These are phyloP conservation scores for Erpornis zantholeuca DNA, from an alignment of 2,113 vertebrate genomes.

Conservation along the genomic window DNA sequence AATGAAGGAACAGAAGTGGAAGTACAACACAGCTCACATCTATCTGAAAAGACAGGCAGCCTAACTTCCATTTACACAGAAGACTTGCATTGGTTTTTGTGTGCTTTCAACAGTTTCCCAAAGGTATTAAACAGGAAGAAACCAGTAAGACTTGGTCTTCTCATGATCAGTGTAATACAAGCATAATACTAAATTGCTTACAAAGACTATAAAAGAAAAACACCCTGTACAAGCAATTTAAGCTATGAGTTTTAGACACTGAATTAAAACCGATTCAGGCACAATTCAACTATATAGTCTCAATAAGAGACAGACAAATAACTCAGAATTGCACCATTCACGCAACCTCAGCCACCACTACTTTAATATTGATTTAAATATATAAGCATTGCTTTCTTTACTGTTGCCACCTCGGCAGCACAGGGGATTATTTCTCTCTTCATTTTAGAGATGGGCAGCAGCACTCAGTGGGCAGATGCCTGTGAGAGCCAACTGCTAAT, in stretches of 20 bases:
- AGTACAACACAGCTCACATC: not conserved
- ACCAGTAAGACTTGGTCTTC: not conserved
- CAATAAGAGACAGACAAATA: not conserved
- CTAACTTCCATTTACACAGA: not conserved
- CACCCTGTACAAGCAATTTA: not conserved
- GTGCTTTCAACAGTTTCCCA: not conserved
- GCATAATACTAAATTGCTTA: not conserved
- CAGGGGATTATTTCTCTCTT: not conserved
- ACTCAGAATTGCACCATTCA: not conserved
- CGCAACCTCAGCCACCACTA: not conserved
- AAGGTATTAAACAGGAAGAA: not conserved
- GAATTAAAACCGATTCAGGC: not conserved
- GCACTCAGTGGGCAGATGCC: not conserved
- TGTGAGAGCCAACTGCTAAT: not conserved
- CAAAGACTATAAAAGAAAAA: not conserved
- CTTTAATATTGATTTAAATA: not conserved
- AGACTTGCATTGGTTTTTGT: not conserved
- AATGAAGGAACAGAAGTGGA: not conserved
- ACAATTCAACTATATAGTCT: not conserved
- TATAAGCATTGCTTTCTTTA: not conserved
- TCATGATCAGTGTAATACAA: not conserved
- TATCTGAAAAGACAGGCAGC: not conserved
- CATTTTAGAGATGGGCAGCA: not conserved
- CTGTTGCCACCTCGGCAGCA: not conserved
- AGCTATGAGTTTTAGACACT: not conserved